These are phyloP conservation scores for Trichonephila inaurata DNA, from an alignment of 1,140 invertebrate genomes.

Conservation along the genomic window DNA sequence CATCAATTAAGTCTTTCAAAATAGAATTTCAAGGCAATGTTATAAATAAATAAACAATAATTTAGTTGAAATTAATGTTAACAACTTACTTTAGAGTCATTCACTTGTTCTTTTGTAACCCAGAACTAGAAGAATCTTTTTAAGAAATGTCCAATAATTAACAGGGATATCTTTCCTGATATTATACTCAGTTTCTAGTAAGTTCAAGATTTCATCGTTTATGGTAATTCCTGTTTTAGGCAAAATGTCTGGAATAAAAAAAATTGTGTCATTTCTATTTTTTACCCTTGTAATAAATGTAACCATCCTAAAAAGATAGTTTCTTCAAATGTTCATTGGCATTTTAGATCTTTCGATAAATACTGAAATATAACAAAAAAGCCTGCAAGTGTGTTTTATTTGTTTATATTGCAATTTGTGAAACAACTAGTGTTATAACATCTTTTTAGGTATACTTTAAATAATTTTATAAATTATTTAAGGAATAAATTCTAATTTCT, in stretches of 20 bases:
- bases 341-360: too few relatives aligned
- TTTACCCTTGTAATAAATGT: too few relatives aligned
- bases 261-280: not conserved
- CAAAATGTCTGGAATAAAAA: slow-evolving; percentile 48
- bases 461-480: not conserved
- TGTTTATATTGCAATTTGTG: too few relatives aligned
- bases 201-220: not conserved
- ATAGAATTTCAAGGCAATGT: too few relatives aligned
- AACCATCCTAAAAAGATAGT: too few relatives aligned
- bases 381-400: not conserved
- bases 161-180: slow-evolving; percentile 31
- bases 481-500: too few relatives aligned
- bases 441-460: not conserved
- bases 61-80: too few relatives aligned
- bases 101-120: not conserved
- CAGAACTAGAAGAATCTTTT: slow-evolving; percentile 21
- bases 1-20: too few relatives aligned
- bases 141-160: slow-evolving; percentile 61
- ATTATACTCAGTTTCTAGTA: slow-evolving; percentile 12
- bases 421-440: too few relatives aligned
- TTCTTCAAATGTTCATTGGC: too few relatives aligned
- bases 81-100: not conserved
- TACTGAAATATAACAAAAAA: not conserved
- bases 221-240: slow-evolving; percentile 12
- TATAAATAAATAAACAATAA: too few relatives aligned